A percentile compares a stretch with the other conserved stretches of the same genome.
Evolutionary conservation across 1,140 invertebrate species (phyloP).

Genomic region (Tetragonula clypearis): DNA sequence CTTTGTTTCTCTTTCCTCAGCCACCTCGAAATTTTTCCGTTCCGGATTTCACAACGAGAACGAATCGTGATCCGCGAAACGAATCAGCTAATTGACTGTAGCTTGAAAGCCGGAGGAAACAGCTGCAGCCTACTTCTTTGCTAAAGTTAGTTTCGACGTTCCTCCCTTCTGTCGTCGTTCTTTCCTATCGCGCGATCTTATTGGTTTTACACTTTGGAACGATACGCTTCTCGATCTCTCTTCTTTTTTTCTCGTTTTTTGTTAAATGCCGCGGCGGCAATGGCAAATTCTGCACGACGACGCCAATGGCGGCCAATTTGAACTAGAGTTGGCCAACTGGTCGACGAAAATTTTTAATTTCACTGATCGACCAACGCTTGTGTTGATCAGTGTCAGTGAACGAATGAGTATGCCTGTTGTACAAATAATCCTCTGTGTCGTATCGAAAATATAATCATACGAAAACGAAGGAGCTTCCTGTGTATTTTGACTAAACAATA

Average conservation of each 20-base stretch:
- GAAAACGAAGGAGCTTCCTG: no score
- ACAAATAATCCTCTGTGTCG: no score
- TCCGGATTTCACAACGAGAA: background rate
- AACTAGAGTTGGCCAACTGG: no score
- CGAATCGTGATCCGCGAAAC: background rate
- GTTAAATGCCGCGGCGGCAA: background rate
- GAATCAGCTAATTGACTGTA: background rate
- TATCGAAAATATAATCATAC: no score
- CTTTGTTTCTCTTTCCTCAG: no score
- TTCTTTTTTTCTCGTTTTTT: background rate
- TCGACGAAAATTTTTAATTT: no score
- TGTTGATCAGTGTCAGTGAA: no score
- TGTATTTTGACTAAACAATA: no score
- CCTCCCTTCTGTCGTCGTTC: constrained; percentile 14
- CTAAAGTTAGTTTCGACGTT: constrained; percentile 70
- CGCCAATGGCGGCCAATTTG: background rate
- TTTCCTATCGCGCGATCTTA: constrained; percentile 18
- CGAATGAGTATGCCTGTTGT: background rate
- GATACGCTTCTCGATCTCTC: background rate
- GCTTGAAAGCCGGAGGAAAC: constrained; percentile 54
- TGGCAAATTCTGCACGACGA: background rate
- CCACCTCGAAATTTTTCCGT: background rate
- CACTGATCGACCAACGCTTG: no score
- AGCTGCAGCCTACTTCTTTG: constrained; percentile 72
- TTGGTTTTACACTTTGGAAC: constrained; percentile 1